Percentiles rank a stretch among this genome's conserved stretches.
Conservation (phyloP, 1,140 invertebrate species). For the Euschistus heros region DNA sequence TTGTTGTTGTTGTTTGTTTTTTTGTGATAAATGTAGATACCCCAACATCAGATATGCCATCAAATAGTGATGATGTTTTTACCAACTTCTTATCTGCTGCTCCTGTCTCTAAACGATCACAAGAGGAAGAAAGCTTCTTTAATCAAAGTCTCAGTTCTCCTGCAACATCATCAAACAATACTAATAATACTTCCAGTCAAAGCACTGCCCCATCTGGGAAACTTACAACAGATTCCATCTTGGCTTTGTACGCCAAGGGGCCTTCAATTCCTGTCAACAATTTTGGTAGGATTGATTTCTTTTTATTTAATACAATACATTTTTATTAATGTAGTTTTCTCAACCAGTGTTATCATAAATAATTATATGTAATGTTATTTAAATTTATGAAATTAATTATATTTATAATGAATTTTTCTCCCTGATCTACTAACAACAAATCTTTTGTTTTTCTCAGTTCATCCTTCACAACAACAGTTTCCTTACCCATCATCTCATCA, state of each 20-base stretch:
- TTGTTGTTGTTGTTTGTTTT: no score
- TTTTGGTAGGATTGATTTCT: no score
- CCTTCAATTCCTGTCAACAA: slow-evolving; percentile 26
- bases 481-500: no score
- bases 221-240: slow-evolving; percentile 85
- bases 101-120: slow-evolving; percentile 28
- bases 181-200: slow-evolving; percentile 44
- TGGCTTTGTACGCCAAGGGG: slow-evolving; percentile 72
- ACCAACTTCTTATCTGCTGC: neutral
- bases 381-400: no score
- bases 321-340: no score
- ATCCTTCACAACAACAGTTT: no score
- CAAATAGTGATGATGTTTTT: neutral
- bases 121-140: slow-evolving; percentile 82
- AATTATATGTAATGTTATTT: no score
- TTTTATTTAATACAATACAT: no score
- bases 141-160: slow-evolving; percentile 48
- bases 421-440: no score
- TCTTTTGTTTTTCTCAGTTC: no score
- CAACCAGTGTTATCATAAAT: no score
- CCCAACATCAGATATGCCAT: neutral
- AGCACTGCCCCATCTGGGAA: slow-evolving; percentile 52
- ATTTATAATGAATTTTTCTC: no score
- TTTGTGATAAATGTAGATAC: neutral
- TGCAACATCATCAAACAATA: neutral